A percentile compares a stretch with the other conserved stretches of the same genome.
Conservation (phyloP, 2,888 invertebrate species). For the Pachycephus smyrnensis region DNA sequence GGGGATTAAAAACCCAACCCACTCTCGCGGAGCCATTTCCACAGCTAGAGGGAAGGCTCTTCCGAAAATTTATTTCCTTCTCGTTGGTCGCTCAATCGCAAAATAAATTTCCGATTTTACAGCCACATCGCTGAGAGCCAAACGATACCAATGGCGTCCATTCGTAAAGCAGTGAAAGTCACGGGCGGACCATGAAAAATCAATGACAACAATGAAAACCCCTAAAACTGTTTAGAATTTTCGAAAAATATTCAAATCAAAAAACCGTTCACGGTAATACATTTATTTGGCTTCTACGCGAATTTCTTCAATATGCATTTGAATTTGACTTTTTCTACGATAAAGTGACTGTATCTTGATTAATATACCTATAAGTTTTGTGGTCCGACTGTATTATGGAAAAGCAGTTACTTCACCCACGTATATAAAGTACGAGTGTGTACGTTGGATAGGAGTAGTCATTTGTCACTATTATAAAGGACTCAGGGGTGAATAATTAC, state of each 20-base stretch:
- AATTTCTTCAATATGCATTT: too few species aligned
- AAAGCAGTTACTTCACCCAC: background rate
- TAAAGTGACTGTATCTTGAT: background rate
- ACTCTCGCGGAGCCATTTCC: background rate
- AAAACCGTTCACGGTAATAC: fast-evolving
- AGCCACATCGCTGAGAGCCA: background rate
- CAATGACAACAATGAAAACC: background rate
- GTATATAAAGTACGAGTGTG: conserved; percentile 5
- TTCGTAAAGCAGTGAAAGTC: background rate
- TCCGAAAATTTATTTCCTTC: background rate
- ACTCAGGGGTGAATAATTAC: conserved; percentile 57
- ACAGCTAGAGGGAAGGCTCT: background rate
- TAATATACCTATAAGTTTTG: background rate
- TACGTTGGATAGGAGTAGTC: conserved; percentile 32
- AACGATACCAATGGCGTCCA: background rate
- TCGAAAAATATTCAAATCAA: too few species aligned
- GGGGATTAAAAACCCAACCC: background rate
- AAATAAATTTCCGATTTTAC: background rate
- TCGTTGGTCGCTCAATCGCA: background rate
- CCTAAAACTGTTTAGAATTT: background rate
- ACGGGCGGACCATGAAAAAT: background rate
- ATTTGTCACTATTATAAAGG: conserved; percentile 63
- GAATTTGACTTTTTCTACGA: too few species aligned
- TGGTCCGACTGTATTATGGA: background rate
- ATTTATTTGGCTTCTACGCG: too few species aligned